Percentiles rank a stretch among this genome's conserved stretches.
Conservation (phyloP, 2,797 vertebrate species). For the Rhabdophis nuchalis region DNA sequence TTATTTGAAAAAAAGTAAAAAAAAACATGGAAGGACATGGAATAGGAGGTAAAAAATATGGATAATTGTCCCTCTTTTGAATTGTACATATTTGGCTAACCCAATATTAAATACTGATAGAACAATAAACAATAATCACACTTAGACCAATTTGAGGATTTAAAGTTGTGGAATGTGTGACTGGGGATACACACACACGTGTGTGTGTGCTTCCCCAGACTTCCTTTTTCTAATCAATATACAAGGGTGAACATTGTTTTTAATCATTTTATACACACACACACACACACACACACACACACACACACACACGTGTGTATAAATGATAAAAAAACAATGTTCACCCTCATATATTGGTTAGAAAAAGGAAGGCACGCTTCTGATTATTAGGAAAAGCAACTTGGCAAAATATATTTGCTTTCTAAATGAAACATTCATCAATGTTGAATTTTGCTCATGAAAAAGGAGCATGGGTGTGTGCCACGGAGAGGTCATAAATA, state of each 20-base stretch:
- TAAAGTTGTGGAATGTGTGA: neutral
- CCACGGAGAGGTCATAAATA: neutral
- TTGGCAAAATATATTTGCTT: neutral
- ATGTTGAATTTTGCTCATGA: neutral
- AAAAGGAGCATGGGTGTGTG: neutral
- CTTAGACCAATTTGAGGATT: neutral
- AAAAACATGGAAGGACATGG: neutral
- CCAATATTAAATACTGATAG: neutral
- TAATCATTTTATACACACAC: too few relatives aligned
- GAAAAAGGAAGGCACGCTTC: neutral
- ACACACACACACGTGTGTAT: too few relatives aligned
- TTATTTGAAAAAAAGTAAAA: too few relatives aligned
- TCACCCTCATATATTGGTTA: neutral
- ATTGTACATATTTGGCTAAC: neutral
- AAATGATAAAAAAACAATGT: neutral
- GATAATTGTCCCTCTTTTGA: neutral
- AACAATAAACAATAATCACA: neutral
- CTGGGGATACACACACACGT: too few relatives aligned
- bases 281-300: too few relatives aligned
- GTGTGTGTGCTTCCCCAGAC: too few relatives aligned
- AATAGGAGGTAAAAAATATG: neutral
- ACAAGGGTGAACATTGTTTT: too few relatives aligned
- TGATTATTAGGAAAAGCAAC: neutral
- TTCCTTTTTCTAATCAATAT: too few relatives aligned
- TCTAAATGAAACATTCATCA: neutral